Evolutionary conservation across 2,888 invertebrate species (phyloP), one percentile per base, ranked within the genome.

Genomic region (Athalia cordata): DNA sequence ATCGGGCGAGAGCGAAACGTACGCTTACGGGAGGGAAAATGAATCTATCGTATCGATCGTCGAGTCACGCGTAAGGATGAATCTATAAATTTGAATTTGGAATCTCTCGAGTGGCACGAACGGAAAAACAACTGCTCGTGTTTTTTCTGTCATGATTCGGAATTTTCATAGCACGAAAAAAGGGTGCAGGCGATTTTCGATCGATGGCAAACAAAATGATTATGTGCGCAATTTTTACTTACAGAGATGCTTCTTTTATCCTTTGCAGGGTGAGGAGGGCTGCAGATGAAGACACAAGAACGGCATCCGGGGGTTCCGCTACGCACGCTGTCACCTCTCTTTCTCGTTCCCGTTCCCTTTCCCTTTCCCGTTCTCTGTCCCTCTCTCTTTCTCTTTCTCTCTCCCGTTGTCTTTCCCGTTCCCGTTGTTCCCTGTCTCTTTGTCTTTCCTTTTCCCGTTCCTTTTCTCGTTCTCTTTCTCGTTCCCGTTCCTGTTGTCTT

Each of bases 241-340:
- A 92, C 92, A 92, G 81, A 77, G 92, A 91, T 64, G 92, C 90
- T 85, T 92, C 92, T 85, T 92, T 92, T 89, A 92, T 91, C 90
- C 92, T 91, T 83, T 92, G 92, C 75, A 92, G 84, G 11, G 92
- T 91, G 79, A 92, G 87, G 64, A 92, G 87, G 15, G 92, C 90
- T 66, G 92, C 91, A 49, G 92, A 90, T 66, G 92, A 88, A 52
- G 90, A 89, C 59, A 89, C 89, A 84, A 89, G 89, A 78, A 89
- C 86, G 5, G 89, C 87, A 81, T 89, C 90, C 72, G 88, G 85
- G 78, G 89, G 86, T 84, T 90, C 90, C 85, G 90, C 88, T 80
- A 88, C 84, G 83, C 90, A 89, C 74, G 89, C 86, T 59, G 89
- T 85, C 79, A 87, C 83, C 75, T 87, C 88, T 77, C 88, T 83